phyloP scores from a whole-genome alignment of 2,888 invertebrate genomes.

The Ectropis crepuscularia region DNA sequence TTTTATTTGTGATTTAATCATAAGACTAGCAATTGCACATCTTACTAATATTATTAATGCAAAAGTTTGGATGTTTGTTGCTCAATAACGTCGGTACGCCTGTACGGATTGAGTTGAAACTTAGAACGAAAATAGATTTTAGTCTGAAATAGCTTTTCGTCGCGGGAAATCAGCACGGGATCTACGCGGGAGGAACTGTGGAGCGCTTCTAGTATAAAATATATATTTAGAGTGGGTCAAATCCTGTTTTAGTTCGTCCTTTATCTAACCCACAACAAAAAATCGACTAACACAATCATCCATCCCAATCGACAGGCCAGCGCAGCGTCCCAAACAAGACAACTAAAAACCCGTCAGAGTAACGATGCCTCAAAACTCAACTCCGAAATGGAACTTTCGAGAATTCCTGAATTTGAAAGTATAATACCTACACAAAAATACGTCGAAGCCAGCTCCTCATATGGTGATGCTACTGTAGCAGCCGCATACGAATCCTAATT shows the following conservation, averaged over 20 bases:
- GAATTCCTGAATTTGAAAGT: constrained; percentile 76
- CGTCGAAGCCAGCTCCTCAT: constrained; percentile 53
- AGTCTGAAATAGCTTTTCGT: too few relatives aligned
- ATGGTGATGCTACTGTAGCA: constrained; percentile 52
- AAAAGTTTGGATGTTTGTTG: too few relatives aligned
- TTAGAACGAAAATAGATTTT: too few relatives aligned
- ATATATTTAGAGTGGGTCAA: too few relatives aligned
- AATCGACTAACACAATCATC: constrained; percentile 30
- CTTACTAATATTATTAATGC: too few relatives aligned
- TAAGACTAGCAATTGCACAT: too few relatives aligned
- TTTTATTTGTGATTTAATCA: too few relatives aligned
- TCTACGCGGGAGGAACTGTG: too few relatives aligned
- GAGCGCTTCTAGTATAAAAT: too few relatives aligned
- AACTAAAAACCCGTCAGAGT: constrained; percentile 61
- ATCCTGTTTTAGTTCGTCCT: not conserved
- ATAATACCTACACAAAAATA: constrained; percentile 74
- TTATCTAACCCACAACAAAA: constrained; percentile 3
- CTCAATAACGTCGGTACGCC: too few relatives aligned
- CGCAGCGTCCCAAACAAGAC: constrained; percentile 32
- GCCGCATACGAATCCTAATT: constrained; percentile 73
- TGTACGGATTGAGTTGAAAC: too few relatives aligned
- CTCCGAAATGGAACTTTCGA: constrained; percentile 44
- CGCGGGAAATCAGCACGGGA: too few relatives aligned
- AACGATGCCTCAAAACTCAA: constrained; percentile 64
- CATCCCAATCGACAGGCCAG: constrained; percentile 33